Conservation (phyloP, 1,140 invertebrate genomes). For the Pseudomyrmex flavicornis region DNA sequence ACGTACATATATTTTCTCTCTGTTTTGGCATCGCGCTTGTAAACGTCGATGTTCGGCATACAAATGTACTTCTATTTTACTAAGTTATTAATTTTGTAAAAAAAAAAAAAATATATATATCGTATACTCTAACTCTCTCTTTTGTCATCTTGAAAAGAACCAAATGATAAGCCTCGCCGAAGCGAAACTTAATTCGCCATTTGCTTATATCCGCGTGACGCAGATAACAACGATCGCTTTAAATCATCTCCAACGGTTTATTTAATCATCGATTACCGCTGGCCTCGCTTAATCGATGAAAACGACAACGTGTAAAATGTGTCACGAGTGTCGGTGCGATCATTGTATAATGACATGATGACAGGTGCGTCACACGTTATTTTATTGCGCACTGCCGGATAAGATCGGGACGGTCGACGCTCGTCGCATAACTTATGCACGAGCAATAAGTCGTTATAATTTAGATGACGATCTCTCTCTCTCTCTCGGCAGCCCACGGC, state of each 20-base stretch:
- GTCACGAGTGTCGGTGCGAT: conserved; percentile 33
- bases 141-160: not conserved
- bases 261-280: conserved; percentile 63
- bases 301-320: conserved; percentile 35
- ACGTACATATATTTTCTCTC: too few species aligned
- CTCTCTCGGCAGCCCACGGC: conserved; percentile 24
- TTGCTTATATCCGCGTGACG: not conserved
- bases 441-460: conserved; percentile 51
- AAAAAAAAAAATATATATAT: too few species aligned
- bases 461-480: conserved; percentile 71
- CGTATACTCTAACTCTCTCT: not conserved
- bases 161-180: not conserved
- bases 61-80: too few species aligned
- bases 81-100: too few species aligned
- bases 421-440: conserved; percentile 62
- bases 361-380: conserved; percentile 67
- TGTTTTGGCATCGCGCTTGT: too few species aligned
- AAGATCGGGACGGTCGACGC: conserved; percentile 62
- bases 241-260: conserved; percentile 22
- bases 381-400: conserved; percentile 64
- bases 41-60: too few species aligned
- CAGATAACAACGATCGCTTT: conserved; percentile 19
- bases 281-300: conserved; percentile 30
- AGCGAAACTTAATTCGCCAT: conserved; percentile 6
- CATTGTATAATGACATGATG: conserved; percentile 67